Evolutionary conservation across 2,888 invertebrate genomes (phyloP), one percentile per base, ranked within the genome.

Genomic region (Gymnoscelis rufifasciata): DNA sequence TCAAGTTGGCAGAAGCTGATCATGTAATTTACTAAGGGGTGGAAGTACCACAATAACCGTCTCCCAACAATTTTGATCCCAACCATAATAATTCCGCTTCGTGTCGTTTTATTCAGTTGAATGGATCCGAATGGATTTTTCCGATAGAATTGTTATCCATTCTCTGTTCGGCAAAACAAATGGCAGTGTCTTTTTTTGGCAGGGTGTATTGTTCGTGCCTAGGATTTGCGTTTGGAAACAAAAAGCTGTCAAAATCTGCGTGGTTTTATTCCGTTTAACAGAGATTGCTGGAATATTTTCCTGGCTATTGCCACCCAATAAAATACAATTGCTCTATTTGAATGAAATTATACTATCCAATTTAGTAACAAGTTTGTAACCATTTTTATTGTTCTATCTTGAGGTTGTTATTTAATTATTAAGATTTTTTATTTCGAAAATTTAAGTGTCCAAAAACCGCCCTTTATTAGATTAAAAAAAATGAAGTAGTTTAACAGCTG

Each of bases 71-170:
- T 66, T 60, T 56, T 54, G 57, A 62, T 62, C 69, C 69, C 74
- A 56, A 68, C 66, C 64, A 71, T 71, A 76, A 81, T 83, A 83
- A 84, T 82, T 83, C 72, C 71, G 70, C 71, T 75, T 74, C 73
- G 76, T 76, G 78, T 79, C 78, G 81, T 78, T 78, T 75, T 82
- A 78, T 75, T 68, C 81, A 78, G 76, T 72, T 78, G 81, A 78
- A 65, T 74, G 81, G 70, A 68, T 58, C 64, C 68, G 70, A 82
- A 83, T 83, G 82, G 78, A 73, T 81, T 83, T 83, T 45, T 76
- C 82, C 82, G 73, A 83, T 83, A 77, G 79, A 81, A 78, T 82
- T 79, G 76, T 67, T 78, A 65, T 71, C 70, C 69, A 71, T 57
- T 50, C 39, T 41, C 43, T 38, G 40, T 43, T 47, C 41, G 39